Percentiles rank a stretch among this genome's conserved stretches.
Evolutionary conservation across 2,888 invertebrate genomes (phyloP).

Genomic region (Thecocarcelia acutangulata): DNA sequence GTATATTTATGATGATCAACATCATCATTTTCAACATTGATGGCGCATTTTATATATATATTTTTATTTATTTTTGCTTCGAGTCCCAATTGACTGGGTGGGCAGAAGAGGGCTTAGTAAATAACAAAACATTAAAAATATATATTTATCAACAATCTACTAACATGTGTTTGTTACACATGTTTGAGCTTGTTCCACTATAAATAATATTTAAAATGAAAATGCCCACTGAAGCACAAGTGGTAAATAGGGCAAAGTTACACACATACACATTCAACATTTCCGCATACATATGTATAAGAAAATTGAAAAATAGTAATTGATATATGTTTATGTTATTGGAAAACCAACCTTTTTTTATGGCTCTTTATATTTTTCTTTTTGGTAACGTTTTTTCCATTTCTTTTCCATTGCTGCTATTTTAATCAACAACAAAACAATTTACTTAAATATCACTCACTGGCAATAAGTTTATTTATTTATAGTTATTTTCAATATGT

Average conservation of each 20-base stretch:
- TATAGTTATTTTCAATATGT: slow-evolving; percentile 34
- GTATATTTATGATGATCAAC: slow-evolving; percentile 43
- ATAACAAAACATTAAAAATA: slow-evolving; percentile 16
- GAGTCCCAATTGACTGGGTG: neutral
- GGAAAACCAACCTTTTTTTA: neutral
- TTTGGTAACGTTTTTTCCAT: neutral
- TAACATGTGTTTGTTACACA: slow-evolving; percentile 27
- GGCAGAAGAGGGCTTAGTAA: slow-evolving; percentile 30
- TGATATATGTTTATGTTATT: neutral
- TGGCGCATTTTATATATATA: slow-evolving; percentile 1
- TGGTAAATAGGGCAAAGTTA: neutral
- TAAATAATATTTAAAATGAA: slow-evolving; percentile 35
- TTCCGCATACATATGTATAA: too few species aligned
- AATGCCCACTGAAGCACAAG: neutral
- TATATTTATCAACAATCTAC: slow-evolving; percentile 37
- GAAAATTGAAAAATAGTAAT: too few species aligned
- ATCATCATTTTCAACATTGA: slow-evolving; percentile 19
- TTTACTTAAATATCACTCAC: slow-evolving; percentile 14
- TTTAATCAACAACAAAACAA: slow-evolving; percentile 6
- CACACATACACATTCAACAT: too few species aligned
- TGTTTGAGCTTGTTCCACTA: slow-evolving; percentile 9
- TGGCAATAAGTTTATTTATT: slow-evolving; percentile 22
- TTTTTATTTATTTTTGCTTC: neutral
- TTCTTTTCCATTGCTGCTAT: neutral
- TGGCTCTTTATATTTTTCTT: neutral